A percentile compares a stretch with the other conserved stretches of the same genome.
phyloP scores from a whole-genome alignment of 2,797 vertebrate species.

The Lepilemur ruficaudatus region DNA sequence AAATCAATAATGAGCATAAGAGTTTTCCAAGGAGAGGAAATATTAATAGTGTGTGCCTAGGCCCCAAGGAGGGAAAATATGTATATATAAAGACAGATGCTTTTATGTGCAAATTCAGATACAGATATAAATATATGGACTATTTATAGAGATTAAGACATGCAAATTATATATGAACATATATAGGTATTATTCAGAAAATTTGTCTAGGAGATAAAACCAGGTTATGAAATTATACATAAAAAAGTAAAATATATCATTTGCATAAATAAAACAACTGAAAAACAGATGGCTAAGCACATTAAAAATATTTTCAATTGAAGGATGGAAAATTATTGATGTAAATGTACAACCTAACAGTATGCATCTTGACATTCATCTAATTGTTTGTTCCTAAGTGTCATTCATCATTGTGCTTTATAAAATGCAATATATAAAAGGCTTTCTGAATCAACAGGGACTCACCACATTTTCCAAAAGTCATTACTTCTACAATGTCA shows the following conservation, averaged over 20 bases:
- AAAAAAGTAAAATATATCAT: constrained; percentile 45
- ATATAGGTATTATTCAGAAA: background rate
- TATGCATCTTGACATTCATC: constrained; percentile 57
- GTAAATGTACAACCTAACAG: background rate
- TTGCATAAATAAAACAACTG: constrained; percentile 26
- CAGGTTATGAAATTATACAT: background rate
- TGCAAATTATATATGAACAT: background rate
- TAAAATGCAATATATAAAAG: constrained; percentile 54
- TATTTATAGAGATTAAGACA: background rate
- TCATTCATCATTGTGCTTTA: constrained; percentile 57
- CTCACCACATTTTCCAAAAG: constrained; percentile 54
- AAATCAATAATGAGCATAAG: background rate
- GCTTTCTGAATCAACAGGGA: constrained; percentile 38
- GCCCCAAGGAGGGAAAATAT: background rate
- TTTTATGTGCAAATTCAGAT: background rate
- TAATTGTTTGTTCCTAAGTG: constrained; percentile 50
- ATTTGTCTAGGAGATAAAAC: constrained; percentile 29
- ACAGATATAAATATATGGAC: background rate
- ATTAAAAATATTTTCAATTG: background rate
- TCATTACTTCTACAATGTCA: constrained; percentile 62
- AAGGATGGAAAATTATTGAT: background rate
- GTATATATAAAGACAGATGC: background rate
- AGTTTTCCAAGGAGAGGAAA: background rate
- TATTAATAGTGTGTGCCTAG: background rate
- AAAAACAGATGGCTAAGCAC: background rate